Evolutionary conservation across 2,888 invertebrate genomes (phyloP).

Genomic region (Ormyrus labotus): DNA sequence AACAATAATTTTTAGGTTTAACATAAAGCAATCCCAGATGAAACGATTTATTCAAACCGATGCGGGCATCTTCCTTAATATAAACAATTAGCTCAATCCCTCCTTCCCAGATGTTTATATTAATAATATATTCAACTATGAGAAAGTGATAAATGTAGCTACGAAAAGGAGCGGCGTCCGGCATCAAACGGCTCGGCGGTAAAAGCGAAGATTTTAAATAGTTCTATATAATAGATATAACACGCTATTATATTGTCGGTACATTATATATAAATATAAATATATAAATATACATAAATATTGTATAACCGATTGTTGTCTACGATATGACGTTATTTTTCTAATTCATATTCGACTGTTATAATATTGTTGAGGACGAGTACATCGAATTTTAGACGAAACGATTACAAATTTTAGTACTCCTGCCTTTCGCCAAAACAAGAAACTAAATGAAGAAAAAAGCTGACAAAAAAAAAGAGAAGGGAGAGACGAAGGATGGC

Average conservation of each 20-base stretch:
- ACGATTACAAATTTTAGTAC: constrained; percentile 58
- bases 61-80: constrained; percentile 54
- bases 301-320: constrained; percentile 74
- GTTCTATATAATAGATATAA: constrained; percentile 46
- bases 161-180: constrained; percentile 46
- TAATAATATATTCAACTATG: constrained; percentile 40
- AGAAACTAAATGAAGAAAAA: constrained; percentile 7
- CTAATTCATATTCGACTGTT: constrained; percentile 76
- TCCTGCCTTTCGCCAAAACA: constrained; percentile 58
- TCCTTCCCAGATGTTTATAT: constrained; percentile 44
- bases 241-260: constrained; percentile 59
- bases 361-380: constrained; percentile 73
- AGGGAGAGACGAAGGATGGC: constrained; percentile 16
- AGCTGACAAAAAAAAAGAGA: constrained; percentile 9
- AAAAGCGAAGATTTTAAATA: constrained; percentile 53
- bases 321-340: constrained; percentile 76
- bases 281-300: constrained; percentile 59
- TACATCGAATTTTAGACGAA: constrained; percentile 72
- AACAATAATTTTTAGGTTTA: constrained; percentile 58
- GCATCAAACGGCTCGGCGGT: constrained; percentile 34
- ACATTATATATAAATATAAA: constrained; percentile 58
- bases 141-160: constrained; percentile 54
- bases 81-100: constrained; percentile 48
- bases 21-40: constrained; percentile 34
- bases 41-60: constrained; percentile 47